Conservation (phyloP, 2,888 invertebrate species). For the Antheraea yamamai region DNA sequence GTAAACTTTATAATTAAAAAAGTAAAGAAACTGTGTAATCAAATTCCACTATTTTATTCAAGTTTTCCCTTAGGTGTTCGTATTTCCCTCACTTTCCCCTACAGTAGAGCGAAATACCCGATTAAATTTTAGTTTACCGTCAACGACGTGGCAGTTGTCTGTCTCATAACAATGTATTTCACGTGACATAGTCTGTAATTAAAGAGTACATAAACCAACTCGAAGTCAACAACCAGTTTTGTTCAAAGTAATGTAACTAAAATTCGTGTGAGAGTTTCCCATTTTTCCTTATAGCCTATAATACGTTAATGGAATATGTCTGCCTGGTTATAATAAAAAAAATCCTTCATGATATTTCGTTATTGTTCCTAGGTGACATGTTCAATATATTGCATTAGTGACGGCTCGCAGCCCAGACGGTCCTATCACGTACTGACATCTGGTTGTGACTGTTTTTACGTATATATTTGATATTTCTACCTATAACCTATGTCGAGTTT, state of each 20-base stretch:
- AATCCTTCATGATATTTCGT: slow-evolving; percentile 18
- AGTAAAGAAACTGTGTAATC: no score
- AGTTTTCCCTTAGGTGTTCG: no score
- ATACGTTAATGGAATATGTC: slow-evolving; percentile 12
- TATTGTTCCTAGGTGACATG: slow-evolving; percentile 44
- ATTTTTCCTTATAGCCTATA: background rate
- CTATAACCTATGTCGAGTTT: background rate
- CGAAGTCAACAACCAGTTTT: background rate
- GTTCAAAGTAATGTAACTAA: slow-evolving; percentile 1
- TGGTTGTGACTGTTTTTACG: slow-evolving; percentile 43
- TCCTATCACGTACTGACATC: slow-evolving; percentile 43
- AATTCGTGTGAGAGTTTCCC: background rate
- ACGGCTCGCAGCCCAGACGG: slow-evolving; percentile 56
- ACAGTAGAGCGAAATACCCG: background rate
- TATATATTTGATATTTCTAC: slow-evolving; percentile 22
- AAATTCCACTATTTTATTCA: no score
- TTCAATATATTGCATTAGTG: slow-evolving; percentile 67
- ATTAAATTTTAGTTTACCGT: background rate
- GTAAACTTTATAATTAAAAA: no score
- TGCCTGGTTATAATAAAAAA: slow-evolving; percentile 10
- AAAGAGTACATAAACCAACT: background rate
- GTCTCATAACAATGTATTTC: background rate
- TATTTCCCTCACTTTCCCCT: no score
- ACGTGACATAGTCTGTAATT: background rate
- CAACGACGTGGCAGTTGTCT: background rate